Percentiles rank a stretch among this genome's conserved stretches.
phyloP scores from a whole-genome alignment of 1,140 invertebrate species.

The Dendroctonus ponderosae region DNA sequence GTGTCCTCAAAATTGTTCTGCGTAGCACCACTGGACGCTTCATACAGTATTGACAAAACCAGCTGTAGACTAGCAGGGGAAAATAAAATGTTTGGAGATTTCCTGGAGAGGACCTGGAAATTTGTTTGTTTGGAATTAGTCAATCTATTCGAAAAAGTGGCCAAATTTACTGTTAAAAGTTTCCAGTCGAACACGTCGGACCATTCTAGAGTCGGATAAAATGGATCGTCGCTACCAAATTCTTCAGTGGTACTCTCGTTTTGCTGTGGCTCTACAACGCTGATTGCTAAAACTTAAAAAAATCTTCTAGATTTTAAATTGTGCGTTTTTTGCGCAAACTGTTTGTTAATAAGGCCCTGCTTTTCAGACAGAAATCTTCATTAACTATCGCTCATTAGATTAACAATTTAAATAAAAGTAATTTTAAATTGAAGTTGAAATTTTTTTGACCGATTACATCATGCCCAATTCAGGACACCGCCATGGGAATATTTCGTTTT shows the following conservation, averaged over 20 bases:
- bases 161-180: slow-evolving; percentile 55
- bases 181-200: slow-evolving; percentile 62
- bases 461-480: no score
- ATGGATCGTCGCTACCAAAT: slow-evolving; percentile 53
- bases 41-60: slow-evolving; percentile 68
- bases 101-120: slow-evolving; percentile 18
- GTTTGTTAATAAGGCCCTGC: no score
- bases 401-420: no score
- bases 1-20: slow-evolving; percentile 60
- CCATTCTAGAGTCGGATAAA: slow-evolving; percentile 53
- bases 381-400: no score
- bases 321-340: no score
- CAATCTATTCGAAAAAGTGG: background rate
- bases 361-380: no score
- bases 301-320: no score
- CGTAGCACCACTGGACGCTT: slow-evolving; percentile 66
- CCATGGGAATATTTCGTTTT: no score
- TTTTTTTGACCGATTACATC: no score
- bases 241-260: background rate
- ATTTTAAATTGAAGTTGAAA: no score
- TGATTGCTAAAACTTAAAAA: background rate
- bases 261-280: background rate
- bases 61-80: slow-evolving; percentile 79
- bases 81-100: slow-evolving; percentile 63
- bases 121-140: background rate